Evolutionary conservation across 2,797 vertebrate species (phyloP).

Genomic region (Oreochromis grahami): DNA sequence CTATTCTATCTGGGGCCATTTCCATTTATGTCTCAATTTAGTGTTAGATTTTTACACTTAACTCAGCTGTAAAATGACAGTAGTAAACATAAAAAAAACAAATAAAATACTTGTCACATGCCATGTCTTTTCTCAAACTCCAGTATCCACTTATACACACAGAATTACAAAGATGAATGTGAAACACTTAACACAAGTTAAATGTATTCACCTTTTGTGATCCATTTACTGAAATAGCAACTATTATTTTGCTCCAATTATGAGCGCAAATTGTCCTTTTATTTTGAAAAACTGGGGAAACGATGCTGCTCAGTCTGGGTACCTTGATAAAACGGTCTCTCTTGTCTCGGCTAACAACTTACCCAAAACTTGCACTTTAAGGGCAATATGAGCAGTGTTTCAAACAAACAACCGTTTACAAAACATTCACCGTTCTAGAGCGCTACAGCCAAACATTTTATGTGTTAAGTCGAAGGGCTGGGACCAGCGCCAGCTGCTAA

Average conservation of each 20-base stretch:
- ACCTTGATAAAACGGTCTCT: background rate
- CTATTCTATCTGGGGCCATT: background rate
- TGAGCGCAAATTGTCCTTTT: background rate
- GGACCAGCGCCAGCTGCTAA: constrained; percentile 3
- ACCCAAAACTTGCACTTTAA: constrained; percentile 23
- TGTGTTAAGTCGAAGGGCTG: background rate
- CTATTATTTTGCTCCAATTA: background rate
- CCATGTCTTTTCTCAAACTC: background rate
- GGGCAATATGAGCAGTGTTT: background rate
- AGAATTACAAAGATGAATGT: background rate
- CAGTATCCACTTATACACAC: background rate
- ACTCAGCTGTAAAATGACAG: background rate
- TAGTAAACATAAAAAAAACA: background rate
- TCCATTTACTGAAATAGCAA: background rate
- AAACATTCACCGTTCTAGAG: accelerated
- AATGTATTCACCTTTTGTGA: background rate
- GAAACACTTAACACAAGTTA: background rate
- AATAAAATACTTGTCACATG: background rate
- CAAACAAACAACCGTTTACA: accelerated
- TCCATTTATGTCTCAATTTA: background rate
- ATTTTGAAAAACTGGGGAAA: constrained; percentile 29
- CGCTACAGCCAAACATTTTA: background rate
- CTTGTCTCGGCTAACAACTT: constrained; percentile 27
- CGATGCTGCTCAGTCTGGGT: accelerated
- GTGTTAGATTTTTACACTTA: background rate